Percentiles rank a stretch among this genome's conserved stretches.
These are phyloP conservation scores for Poeciliopsis paucimaculata DNA, from an alignment of 2,797 vertebrate species.

Conservation along the genomic window DNA sequence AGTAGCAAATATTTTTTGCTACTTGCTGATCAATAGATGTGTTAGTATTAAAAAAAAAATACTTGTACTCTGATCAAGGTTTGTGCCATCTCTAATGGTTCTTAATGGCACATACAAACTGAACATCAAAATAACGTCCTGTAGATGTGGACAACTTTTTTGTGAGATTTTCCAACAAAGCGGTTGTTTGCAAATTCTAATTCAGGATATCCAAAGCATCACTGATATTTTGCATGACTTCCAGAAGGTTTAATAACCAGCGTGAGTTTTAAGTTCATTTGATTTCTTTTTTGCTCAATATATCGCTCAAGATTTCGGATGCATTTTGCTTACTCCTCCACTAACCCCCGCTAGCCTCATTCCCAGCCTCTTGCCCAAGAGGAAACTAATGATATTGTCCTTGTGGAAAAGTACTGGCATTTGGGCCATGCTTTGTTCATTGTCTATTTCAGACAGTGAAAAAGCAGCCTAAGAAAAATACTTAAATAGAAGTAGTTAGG, in stretches of 20 bases:
- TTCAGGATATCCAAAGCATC: neutral
- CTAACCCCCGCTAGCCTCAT: slow-evolving; percentile 9
- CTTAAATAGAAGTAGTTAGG: slow-evolving; percentile 16
- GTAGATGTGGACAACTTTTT: neutral
- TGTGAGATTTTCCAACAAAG: slow-evolving; percentile 4
- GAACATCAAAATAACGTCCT: neutral
- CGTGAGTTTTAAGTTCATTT: neutral
- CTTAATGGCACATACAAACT: neutral
- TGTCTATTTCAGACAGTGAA: slow-evolving; percentile 68
- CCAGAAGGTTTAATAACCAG: slow-evolving; percentile 5
- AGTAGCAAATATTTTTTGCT: neutral
- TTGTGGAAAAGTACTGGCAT: slow-evolving; percentile 84
- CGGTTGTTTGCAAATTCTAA: neutral
- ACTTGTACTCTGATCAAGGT: neutral
- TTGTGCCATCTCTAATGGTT: neutral
- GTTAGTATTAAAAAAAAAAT: neutral
- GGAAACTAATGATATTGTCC: slow-evolving; percentile 72
- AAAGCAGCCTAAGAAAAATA: slow-evolving; percentile 54
- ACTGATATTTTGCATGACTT: slow-evolving; percentile 13
- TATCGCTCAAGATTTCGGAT: slow-evolving; percentile 23
- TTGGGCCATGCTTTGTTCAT: slow-evolving; percentile 77
- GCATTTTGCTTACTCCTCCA: slow-evolving; percentile 22
- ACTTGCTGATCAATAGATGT: neutral
- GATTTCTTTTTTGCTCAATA: neutral
- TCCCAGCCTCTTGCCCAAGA: slow-evolving; percentile 56